Percentiles rank a stretch among this genome's conserved stretches.
Conservation (phyloP, 2,113 vertebrate genomes). For the Dipodomys spectabilis region DNA sequence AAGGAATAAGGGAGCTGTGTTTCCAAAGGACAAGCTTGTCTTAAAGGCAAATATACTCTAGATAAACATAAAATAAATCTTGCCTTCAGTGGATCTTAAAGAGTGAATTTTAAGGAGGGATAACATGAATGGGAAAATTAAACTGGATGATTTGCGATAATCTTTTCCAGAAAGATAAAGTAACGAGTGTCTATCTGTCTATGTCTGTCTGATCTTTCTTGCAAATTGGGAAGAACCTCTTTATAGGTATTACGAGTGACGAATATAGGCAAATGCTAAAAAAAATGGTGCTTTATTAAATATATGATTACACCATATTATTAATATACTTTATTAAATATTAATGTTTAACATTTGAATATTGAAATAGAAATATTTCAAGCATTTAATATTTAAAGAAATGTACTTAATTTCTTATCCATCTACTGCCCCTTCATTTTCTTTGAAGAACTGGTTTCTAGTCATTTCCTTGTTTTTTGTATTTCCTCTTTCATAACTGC, state of each 20-base stretch:
- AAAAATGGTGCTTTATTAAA: conserved; percentile 44
- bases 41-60: neutral
- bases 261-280: neutral
- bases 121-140: conserved; percentile 17
- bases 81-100: conserved; percentile 9
- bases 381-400: conserved; percentile 32
- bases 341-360: conserved; percentile 38
- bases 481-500: conserved; percentile 8
- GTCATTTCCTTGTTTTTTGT: neutral
- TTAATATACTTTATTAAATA: conserved; percentile 29
- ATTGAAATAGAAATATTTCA: conserved; percentile 2
- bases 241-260: neutral
- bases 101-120: neutral
- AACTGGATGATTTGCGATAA: neutral
- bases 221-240: neutral
- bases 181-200: neutral
- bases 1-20: conserved; percentile 5
- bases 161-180: conserved; percentile 34
- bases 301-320: neutral
- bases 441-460: conserved; percentile 13
- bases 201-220: neutral
- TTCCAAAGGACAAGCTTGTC: neutral
- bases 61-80: conserved; percentile 5
- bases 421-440: neutral
- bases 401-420: neutral